These are phyloP conservation scores for Acanthopagrus latus DNA, from an alignment of 2,797 vertebrate species.

Conservation along the genomic window DNA sequence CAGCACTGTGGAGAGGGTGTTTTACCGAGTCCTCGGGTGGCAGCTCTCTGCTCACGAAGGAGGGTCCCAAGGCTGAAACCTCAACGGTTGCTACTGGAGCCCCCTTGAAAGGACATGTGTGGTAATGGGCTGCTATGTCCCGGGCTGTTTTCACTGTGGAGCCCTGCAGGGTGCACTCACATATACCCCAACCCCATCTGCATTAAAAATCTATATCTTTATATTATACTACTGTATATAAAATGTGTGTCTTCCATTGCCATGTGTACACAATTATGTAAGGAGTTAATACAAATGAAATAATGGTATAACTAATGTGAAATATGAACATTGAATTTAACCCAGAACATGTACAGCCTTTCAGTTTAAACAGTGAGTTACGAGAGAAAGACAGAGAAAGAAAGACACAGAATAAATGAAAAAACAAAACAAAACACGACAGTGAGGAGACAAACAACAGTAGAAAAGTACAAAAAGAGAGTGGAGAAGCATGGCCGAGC, in stretches of 20 bases:
- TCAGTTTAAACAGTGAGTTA: background rate
- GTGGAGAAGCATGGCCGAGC: constrained; percentile 36
- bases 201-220: constrained; percentile 27
- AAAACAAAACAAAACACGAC: background rate
- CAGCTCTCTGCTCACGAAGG: constrained; percentile 32
- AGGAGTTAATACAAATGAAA: background rate
- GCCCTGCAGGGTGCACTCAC: constrained; percentile 40
- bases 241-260: background rate
- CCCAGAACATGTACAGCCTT: background rate
- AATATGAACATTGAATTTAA: background rate
- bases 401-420: background rate
- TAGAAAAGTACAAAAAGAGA: constrained; percentile 30
- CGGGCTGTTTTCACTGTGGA: constrained; percentile 52
- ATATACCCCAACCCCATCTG: constrained; percentile 43
- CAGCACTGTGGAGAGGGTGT: constrained; percentile 49
- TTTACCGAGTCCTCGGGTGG: constrained; percentile 25
- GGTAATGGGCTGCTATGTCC: constrained; percentile 68
- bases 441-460: constrained; percentile 44
- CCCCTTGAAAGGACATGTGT: constrained; percentile 55
- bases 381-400: background rate
- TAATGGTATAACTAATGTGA: background rate
- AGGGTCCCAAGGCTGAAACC: constrained; percentile 31
- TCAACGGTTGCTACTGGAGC: constrained; percentile 27
- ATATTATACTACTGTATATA: background rate
- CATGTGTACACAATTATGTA: background rate